Conservation (phyloP, 2,113 vertebrate genomes). For the Piaya cayana region DNA sequence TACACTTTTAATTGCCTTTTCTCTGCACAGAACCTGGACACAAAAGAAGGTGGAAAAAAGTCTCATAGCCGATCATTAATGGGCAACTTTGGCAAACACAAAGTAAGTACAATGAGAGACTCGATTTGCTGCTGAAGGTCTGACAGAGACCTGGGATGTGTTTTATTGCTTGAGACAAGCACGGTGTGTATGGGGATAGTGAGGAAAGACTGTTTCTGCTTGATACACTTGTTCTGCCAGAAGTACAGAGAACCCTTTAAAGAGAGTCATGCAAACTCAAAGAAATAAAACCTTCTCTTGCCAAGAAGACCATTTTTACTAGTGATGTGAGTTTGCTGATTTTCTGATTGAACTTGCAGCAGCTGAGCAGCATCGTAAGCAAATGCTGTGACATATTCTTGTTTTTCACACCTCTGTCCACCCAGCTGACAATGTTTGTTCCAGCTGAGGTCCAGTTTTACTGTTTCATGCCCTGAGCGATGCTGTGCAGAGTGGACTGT, state of each 20-base stretch:
- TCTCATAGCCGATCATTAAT: slow-evolving; percentile 90
- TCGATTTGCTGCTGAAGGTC: not conserved
- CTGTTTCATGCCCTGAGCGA: not conserved
- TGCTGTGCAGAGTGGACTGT: fast-evolving
- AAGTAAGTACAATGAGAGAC: slow-evolving; percentile 77
- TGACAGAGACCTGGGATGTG: not conserved
- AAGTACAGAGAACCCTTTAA: not conserved
- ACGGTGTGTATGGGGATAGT: not conserved
- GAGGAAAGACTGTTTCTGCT: not conserved
- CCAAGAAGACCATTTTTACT: not conserved
- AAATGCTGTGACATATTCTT: not conserved
- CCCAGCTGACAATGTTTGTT: not conserved
- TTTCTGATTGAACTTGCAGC: not conserved
- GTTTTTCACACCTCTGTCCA: not conserved
- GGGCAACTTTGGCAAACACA: slow-evolving; percentile 89
- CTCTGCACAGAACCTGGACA: slow-evolving; percentile 80
- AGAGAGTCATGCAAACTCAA: not conserved
- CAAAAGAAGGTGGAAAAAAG: slow-evolving; percentile 89
- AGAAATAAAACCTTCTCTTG: not conserved
- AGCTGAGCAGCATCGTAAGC: not conserved
- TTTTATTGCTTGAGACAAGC: not conserved
- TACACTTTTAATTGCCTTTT: not conserved
- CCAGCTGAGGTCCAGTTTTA: not conserved
- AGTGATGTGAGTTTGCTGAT: not conserved
- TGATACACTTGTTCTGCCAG: not conserved